Evolutionary conservation across 1,140 invertebrate genomes (phyloP), one percentile per base, ranked within the genome.

Genomic region (Agrypnia vestita): DNA sequence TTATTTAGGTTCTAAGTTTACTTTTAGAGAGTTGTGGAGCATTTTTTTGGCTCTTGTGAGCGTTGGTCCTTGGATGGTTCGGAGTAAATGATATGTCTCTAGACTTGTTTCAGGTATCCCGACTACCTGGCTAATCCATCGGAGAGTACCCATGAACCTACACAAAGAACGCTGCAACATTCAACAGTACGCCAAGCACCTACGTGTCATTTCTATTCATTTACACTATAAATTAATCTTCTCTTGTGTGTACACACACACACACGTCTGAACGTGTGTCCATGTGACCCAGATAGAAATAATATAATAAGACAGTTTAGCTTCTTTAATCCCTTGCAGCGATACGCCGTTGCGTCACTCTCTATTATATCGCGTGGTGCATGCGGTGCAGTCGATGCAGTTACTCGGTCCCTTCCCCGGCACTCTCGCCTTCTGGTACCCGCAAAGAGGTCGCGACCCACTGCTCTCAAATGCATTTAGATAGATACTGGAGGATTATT

Each of bases 401-500:
- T 43, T 64, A 13, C 61, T 35, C 46, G 17, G 67, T 71, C 67
- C 67, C n/a, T 71, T 71, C 67, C 21, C 43, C 0, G 44, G 46
- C 67, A 69, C 64, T 69, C 64, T 69, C 44, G 61, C 67, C 43
- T 47, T 71, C 67, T 71, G 13, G 25, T 35, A 6, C n/a, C 25
- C 19, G n/a, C 15, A 71, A 71, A 25, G 44, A 71, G 67, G 67
- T 71, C 67, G 13, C 17, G 67, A 47, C 67, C 67, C 17, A 71
- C 67, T 71, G 47, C 47, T 49, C 46, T 46, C 67, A 49, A 47
- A 46, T 71, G 46, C 43, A 19, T 71, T 13, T 9, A 17, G 3
- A 7, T 53, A 53, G 51, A 21, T 59, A 59, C 55, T 21, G 17
- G 15, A n/a, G n/a, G n/a, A n/a, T n/a, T n/a, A 4, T 10, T 56